A percentile compares a stretch with the other conserved stretches of the same genome.
phyloP scores from a whole-genome alignment of 2,113 vertebrate species.

The Athene noctua region DNA sequence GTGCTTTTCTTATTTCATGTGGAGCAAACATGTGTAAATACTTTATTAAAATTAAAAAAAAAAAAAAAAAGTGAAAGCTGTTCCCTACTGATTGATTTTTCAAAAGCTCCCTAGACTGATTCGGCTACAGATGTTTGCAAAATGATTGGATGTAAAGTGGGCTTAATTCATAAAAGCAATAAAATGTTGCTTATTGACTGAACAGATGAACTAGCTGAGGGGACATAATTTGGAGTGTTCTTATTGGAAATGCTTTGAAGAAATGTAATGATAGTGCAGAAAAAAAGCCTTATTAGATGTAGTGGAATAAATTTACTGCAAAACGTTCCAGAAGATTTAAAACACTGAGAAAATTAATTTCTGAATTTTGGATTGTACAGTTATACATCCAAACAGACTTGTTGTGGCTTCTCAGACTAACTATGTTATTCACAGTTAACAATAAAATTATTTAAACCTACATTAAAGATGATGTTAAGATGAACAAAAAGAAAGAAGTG shows the following conservation, averaged over 20 bases:
- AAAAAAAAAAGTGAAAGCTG: constrained; percentile 66
- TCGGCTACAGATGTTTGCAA: constrained; percentile 78
- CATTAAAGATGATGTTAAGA: background rate
- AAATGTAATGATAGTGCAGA: constrained; percentile 59
- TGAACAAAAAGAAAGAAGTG: background rate
- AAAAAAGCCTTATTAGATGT: constrained; percentile 63
- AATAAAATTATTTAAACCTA: background rate
- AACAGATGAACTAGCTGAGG: constrained; percentile 77
- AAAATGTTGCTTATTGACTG: constrained; percentile 76
- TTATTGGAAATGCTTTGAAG: constrained; percentile 70
- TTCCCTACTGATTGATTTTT: constrained; percentile 78
- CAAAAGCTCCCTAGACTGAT: constrained; percentile 78
- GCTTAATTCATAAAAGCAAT: constrained; percentile 81
- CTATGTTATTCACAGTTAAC: background rate
- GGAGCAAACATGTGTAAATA: constrained; percentile 74
- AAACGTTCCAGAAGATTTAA: constrained; percentile 49
- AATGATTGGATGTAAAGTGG: constrained; percentile 76
- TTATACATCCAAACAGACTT: constrained; percentile 2
- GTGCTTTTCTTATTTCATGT: constrained; percentile 39
- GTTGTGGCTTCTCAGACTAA: background rate
- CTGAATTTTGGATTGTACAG: constrained; percentile 13
- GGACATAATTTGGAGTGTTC: constrained; percentile 75
- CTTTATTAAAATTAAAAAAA: constrained; percentile 72
- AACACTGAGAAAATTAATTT: constrained; percentile 37
- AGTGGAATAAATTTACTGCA: constrained; percentile 58